A percentile compares a stretch with the other conserved stretches of the same genome.
These are phyloP conservation scores for Eptesicus fuscus DNA, from an alignment of 2,113 vertebrate genomes.

Conservation along the genomic window DNA sequence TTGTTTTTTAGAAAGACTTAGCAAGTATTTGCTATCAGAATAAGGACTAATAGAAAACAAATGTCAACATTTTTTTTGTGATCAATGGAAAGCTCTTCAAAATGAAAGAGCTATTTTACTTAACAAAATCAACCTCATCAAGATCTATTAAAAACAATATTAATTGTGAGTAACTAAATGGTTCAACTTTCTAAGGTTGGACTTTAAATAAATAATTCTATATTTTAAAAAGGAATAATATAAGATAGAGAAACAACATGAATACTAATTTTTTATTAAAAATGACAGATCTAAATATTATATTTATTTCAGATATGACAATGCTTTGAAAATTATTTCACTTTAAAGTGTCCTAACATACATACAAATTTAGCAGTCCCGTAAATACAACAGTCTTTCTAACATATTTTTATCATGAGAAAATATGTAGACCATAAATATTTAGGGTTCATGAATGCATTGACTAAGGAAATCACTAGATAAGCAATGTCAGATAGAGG, in stretches of 20 bases:
- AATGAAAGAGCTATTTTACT: background rate
- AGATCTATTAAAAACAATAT: slow-evolving; percentile 9
- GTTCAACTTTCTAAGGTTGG: background rate
- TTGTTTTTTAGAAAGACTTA: background rate
- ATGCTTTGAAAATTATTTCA: background rate
- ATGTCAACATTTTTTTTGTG: background rate
- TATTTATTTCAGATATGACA: background rate
- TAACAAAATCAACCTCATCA: slow-evolving; percentile 29
- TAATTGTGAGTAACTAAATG: background rate
- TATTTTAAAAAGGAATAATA: slow-evolving; percentile 8
- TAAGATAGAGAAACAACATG: background rate
- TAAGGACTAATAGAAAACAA: background rate
- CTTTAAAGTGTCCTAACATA: background rate
- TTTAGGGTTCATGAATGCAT: background rate
- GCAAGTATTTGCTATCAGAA: slow-evolving; percentile 3
- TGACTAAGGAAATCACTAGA: background rate
- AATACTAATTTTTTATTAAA: background rate
- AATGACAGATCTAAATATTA: background rate
- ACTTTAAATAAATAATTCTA: slow-evolving; percentile 5
- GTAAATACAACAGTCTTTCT: background rate
- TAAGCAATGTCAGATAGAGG: background rate
- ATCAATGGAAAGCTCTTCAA: slow-evolving; percentile 7
- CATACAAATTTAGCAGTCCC: background rate
- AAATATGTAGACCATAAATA: background rate
- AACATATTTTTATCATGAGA: background rate